Evolutionary conservation across 1,140 invertebrate species (phyloP).

Genomic region (Eumaeus atala): DNA sequence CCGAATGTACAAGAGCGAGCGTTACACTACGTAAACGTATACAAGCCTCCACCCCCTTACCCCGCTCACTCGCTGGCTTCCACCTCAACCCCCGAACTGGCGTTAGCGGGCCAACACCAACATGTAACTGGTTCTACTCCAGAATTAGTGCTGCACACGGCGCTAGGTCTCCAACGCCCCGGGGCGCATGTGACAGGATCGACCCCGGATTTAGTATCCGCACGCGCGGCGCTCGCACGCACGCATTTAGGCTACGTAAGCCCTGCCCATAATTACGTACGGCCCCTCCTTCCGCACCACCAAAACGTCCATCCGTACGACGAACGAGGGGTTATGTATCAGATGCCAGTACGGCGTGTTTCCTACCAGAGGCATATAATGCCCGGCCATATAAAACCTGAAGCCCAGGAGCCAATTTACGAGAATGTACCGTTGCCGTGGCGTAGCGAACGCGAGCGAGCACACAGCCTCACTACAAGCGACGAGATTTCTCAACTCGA

Average conservation of each 20-base stretch:
- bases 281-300: too few relatives aligned
- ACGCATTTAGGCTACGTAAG: too few relatives aligned
- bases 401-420: constrained; percentile 82
- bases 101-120: constrained; percentile 76
- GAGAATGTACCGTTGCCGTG: constrained; percentile 83
- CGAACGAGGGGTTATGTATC: constrained; percentile 77
- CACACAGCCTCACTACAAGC: constrained; percentile 80
- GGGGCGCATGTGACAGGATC: constrained; percentile 83
- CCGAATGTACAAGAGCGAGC: constrained; percentile 56
- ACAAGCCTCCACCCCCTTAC: constrained; percentile 89
- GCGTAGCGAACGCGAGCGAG: constrained; percentile 75
- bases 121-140: constrained; percentile 84
- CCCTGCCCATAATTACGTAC: too few relatives aligned
- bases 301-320: constrained; percentile 45
- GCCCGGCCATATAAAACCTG: constrained; percentile 67
- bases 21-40: constrained; percentile 80
- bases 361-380: constrained; percentile 70
- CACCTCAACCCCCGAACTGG: constrained; percentile 87
- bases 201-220: constrained; percentile 31
- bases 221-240: too few relatives aligned
- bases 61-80: constrained; percentile 82
- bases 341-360: constrained; percentile 73
- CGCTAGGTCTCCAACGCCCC: constrained; percentile 67
- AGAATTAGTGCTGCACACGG: constrained; percentile 75
- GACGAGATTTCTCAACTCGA: constrained; percentile 72